A percentile compares a stretch with the other conserved stretches of the same genome.
These are phyloP conservation scores for Lagodon rhomboides DNA, from an alignment of 2,797 vertebrate genomes.

Conservation along the genomic window DNA sequence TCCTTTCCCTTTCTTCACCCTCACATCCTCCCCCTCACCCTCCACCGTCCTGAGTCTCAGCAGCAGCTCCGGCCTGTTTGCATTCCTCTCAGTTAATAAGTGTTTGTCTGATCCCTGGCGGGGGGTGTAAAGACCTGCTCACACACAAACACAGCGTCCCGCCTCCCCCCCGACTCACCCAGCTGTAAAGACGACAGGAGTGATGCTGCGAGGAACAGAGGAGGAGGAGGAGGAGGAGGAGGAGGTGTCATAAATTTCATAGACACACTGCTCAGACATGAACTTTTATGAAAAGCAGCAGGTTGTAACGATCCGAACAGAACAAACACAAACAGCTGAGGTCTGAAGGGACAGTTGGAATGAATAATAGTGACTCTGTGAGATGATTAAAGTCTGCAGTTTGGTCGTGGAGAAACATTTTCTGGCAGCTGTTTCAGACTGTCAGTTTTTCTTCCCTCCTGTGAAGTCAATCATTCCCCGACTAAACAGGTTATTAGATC, in stretches of 20 bases:
- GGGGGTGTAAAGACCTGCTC: constrained; percentile 70
- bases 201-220: constrained; percentile 30
- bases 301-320: background rate
- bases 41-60: constrained; percentile 51
- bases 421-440: background rate
- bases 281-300: constrained; percentile 30
- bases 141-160: constrained; percentile 55
- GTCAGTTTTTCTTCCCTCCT: background rate
- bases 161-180: constrained; percentile 35
- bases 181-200: constrained; percentile 60
- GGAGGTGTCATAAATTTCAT: constrained; percentile 59
- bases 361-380: background rate
- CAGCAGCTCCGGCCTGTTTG: constrained; percentile 78
- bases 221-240: constrained; percentile 3
- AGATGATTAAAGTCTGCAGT: too few relatives aligned
- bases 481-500: constrained; percentile 54
- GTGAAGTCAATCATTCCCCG: constrained; percentile 60
- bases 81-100: constrained; percentile 88
- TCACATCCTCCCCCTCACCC: background rate
- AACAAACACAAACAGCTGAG: background rate
- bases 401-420: background rate
- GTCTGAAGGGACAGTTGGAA: background rate
- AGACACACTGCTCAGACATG: constrained; percentile 51
- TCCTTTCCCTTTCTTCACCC: constrained; percentile 43
- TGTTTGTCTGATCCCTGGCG: constrained; percentile 81